Conservation (phyloP, 2,113 vertebrate genomes). For the Sphyrna mokarran region DNA sequence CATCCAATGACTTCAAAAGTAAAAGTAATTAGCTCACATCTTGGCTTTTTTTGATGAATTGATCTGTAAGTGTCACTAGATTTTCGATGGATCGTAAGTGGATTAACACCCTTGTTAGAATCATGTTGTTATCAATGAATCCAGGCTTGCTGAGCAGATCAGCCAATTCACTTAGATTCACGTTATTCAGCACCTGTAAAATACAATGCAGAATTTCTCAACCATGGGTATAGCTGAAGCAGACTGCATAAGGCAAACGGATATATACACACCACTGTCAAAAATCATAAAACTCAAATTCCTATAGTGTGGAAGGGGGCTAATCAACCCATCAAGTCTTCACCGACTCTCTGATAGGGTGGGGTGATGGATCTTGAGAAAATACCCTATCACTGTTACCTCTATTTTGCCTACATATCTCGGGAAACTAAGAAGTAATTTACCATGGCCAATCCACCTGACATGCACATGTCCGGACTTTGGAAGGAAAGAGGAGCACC, state of each 20-base stretch:
- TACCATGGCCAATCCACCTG: too few species aligned
- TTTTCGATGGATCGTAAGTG: background rate
- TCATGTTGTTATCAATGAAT: background rate
- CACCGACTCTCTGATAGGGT: too few species aligned
- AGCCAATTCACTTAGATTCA: background rate
- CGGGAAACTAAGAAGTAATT: too few species aligned
- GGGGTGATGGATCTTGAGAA: too few species aligned
- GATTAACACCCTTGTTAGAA: background rate
- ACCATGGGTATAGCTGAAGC: background rate
- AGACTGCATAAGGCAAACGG: background rate
- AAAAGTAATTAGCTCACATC: background rate
- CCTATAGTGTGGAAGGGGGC: too few species aligned
- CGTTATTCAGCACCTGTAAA: slow-evolving; percentile 37
- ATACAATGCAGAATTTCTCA: background rate
- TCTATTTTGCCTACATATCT: too few species aligned
- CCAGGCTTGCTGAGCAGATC: slow-evolving; percentile 8
- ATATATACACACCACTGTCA: background rate
- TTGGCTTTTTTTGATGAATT: slow-evolving; percentile 2
- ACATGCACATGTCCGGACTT: too few species aligned
- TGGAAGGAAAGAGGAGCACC: too few species aligned
- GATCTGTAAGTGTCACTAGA: slow-evolving; percentile 33
- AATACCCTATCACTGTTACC: too few species aligned
- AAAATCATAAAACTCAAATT: background rate
- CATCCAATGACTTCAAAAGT: background rate
- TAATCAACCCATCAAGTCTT: too few species aligned